Evolutionary conservation across 2,113 vertebrate species (phyloP), one percentile per base, ranked within the genome.

Genomic region (Perca flavescens): DNA sequence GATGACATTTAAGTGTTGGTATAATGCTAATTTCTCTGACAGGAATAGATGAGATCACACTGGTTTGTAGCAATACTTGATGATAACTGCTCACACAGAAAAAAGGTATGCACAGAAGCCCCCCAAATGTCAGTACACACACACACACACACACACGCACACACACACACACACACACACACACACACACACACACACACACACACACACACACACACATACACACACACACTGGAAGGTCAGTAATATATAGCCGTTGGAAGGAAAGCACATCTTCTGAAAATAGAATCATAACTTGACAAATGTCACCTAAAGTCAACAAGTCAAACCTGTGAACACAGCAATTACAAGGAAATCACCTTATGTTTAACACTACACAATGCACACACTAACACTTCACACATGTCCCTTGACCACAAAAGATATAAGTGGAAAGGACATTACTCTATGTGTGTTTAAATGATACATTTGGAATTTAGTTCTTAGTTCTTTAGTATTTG

Each of bases 1-100:
- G 52, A 14, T 93, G 92, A 93, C 91, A 88, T 94, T 92, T 93
- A 89, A 79, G 61, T 53, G 54, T 57, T 74, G 43, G 81, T 78
- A 14, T 72, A 31, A 80, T 78, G 77, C 57, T 88, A 66, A 91
- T 85, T 87, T 65, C 34, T 67, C 47, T 43, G 67, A 82, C 77
- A 60, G 68, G 75, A 88, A 62, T 16, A 15, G 50, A 87, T 91
- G 78, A 92, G 73, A 52, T 86, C 84, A 91, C 56, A 75, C 43
- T 86, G 85, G 90, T 91, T 75, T 82, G 43, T 43, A 87, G 73
- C 60, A 74, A 52, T 13, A 34, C 63, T 66, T 74, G 46, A 56
- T 1, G 2, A 63, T 67, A 21, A 78, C 36, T 52, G 56, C 47
- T 46, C 6, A 8, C 56, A 62, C 21, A 60, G n/a, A 57, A 52